Evolutionary conservation across 2,888 invertebrate genomes (phyloP), one percentile per base, ranked within the genome.

Genomic region (Palloptera scutellata): DNA sequence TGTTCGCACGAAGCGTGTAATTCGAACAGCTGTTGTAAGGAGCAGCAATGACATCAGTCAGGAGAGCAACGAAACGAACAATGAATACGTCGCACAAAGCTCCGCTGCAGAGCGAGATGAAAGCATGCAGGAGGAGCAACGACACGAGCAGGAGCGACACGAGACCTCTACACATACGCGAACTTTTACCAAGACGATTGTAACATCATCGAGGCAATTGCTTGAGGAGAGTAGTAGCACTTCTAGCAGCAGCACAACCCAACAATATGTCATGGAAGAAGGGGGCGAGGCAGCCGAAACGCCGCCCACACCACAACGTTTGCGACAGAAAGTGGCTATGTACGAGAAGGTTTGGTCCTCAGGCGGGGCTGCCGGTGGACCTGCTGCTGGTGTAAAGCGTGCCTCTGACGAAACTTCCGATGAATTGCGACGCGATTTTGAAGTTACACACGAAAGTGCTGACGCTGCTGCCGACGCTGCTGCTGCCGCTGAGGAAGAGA

Each of bases 331-430:
- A 76, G 93, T 94, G 75, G 89, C 88, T 75, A 92, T 92, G 83
- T 94, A 92, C 85, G 94, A 94, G 84, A 91, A 91, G 86, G 89
- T 92, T 73, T 92, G 92, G 91, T 87, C 89, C 70, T 89, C 90
- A 30, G 74, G 80, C 54, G 69, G 76, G 54, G 58, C 70, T 1
- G 65, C 60, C 19, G 65, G 67, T 4, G 45, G 66, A 51, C 42
- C 17, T 17, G 13, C 41, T 13, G 19, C 19, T 13, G 67, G 76
- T 66, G 53, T 76, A 64, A 81, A 79, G 67, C 75, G 78, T 45
- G 69, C 79, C 30, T 81, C 86, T 72, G 81, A 82, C 1, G 74
- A 77, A 51, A 74, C 73, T 11, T 74, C 78, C 10, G 83, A 79
- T 66, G 78, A 85, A 17, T 64, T 80, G 69, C 75, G 75, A 4